Evolutionary conservation across 2,113 vertebrate species (phyloP).

Genomic region (Blennius ocellaris): DNA sequence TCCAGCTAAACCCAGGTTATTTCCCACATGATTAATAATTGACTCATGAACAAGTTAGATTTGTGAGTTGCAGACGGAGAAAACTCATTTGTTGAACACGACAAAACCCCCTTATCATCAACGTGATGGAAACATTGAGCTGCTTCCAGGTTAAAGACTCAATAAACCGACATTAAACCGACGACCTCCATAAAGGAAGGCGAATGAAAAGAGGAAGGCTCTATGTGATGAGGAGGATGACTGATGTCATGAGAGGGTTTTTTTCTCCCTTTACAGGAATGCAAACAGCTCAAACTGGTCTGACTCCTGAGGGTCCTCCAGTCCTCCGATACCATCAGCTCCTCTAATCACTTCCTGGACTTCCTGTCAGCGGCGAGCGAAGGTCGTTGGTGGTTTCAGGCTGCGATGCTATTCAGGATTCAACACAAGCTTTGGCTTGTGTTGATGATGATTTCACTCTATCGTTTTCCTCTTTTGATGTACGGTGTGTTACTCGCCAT

Average conservation of each 20-base stretch:
- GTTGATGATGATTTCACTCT: too few species aligned
- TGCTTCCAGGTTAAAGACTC: neutral
- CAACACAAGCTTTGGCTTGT: too few species aligned
- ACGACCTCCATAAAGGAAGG: neutral
- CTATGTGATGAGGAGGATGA: neutral
- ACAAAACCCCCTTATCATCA: neutral
- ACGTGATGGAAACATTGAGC: neutral
- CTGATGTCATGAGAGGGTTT: neutral
- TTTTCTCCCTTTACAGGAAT: neutral
- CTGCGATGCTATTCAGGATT: too few species aligned
- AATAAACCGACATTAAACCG: neutral
- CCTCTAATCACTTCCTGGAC: slow-evolving; percentile 24
- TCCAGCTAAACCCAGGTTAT: too few species aligned
- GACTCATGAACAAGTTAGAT: too few species aligned
- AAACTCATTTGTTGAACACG: neutral
- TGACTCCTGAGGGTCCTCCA: slow-evolving; percentile 14
- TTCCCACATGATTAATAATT: too few species aligned
- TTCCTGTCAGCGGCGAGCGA: slow-evolving; percentile 2
- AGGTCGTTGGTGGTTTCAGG: too few species aligned
- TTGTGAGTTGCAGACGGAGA: neutral
- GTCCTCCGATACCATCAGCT: slow-evolving; percentile 20
- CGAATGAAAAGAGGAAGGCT: slow-evolving; percentile 2
- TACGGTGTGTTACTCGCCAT: too few species aligned
- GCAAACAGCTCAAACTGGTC: slow-evolving; percentile 8
- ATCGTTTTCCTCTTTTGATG: too few species aligned